Evolutionary conservation across 2,888 invertebrate genomes (phyloP).

Genomic region (Cheilosia soror): DNA sequence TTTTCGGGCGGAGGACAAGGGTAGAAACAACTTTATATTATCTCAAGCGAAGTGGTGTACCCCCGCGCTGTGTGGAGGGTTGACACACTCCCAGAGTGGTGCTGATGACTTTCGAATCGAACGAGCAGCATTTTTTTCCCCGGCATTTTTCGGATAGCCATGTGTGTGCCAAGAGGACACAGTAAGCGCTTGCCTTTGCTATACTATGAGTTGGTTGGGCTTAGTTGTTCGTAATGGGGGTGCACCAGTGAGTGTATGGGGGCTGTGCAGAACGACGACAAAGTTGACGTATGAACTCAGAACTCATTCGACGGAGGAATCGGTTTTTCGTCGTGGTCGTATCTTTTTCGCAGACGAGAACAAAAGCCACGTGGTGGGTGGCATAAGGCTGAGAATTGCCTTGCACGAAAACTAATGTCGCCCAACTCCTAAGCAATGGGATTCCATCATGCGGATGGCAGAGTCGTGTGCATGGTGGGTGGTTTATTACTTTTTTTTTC

Average conservation of each 20-base stretch:
- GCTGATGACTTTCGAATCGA: conserved; percentile 75
- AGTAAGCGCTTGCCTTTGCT: conserved; percentile 59
- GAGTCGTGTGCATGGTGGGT: conserved; percentile 62
- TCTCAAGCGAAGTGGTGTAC: conserved; percentile 72
- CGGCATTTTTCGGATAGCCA: conserved; percentile 63
- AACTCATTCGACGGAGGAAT: conserved; percentile 63
- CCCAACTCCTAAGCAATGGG: conserved; percentile 72
- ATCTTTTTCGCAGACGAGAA: conserved; percentile 63
- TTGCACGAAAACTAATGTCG: conserved; percentile 58
- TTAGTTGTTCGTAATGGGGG: conserved; percentile 27
- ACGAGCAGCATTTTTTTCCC: conserved; percentile 46
- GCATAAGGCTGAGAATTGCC: conserved; percentile 25
- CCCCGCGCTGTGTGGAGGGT: conserved; percentile 62
- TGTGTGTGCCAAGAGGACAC: conserved; percentile 69
- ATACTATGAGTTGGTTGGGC: conserved; percentile 32
- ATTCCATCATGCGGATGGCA: conserved; percentile 68
- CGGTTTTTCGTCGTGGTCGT: conserved; percentile 59
- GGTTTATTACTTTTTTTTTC: conserved; percentile 39
- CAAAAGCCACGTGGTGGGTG: conserved; percentile 57
- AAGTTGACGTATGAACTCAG: conserved; percentile 74
- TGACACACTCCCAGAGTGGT: conserved; percentile 72
- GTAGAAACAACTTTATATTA: conserved; percentile 75
- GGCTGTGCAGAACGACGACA: conserved; percentile 53
- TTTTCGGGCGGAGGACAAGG: conserved; percentile 64
- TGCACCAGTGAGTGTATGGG: conserved; percentile 11